Evolutionary conservation across 2,888 invertebrate species (phyloP), one percentile per base, ranked within the genome.

Genomic region (Ichneumon xanthorius): DNA sequence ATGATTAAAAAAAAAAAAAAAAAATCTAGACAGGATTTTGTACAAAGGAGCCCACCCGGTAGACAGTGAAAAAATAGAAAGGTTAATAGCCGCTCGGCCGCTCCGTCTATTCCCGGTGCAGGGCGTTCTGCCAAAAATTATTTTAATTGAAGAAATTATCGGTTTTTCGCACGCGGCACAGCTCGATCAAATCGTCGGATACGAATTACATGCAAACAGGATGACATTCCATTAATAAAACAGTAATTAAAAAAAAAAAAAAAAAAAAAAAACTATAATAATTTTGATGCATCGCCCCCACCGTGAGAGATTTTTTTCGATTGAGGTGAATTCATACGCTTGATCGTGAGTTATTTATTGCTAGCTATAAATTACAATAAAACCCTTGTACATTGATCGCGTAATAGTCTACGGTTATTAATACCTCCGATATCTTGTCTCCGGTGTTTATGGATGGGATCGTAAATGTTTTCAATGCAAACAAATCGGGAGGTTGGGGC

Each of bases 41-140:
- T 58, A 33, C 65, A 45, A 22, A 7, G 26, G 26, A 63, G n/a
- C 33, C 72, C 86, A 85, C 77, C 81, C 81, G 84, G 80, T 87
- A 80, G 45, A 88, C 68, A 75, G 73, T 71, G 81, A 89, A 90
- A 92, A 92, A 91, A 89, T 88, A 88, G 87, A 91, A 91, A 92
- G 93, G 93, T 93, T 93, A 92, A 92, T 92, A 92, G 92, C 90
- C 93, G 87, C 92, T 75, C 86, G 89, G 89, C 88, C 88, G 88
- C 89, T 89, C 89, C 79, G 80, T 88, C 90, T 93, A 93, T 93
- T 93, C 92, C 89, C 87, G 91, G 90, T 90, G 71, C 82, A 80
- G 85, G 93, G 93, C 93, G 90, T 80, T 88, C 88, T 90, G 93
- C 93, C 93, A 93, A 92, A 90, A 89, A 58, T 92, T 92, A 91